Evolutionary conservation across 2,888 invertebrate species (phyloP), one percentile per base, ranked within the genome.

Genomic region (Leucophenga montana): DNA sequence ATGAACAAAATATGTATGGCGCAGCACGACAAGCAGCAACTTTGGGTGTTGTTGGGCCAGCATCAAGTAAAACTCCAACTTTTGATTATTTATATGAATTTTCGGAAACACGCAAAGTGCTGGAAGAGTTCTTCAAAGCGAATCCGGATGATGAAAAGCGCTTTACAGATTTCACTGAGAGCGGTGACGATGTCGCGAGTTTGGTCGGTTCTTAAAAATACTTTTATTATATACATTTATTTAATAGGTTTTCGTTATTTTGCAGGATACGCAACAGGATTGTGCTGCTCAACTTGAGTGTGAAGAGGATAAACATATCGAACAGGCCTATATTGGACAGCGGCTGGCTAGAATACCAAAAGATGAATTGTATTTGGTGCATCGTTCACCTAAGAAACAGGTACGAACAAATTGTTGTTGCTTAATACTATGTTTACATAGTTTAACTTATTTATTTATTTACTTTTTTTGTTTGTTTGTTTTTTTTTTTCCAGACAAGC

Each of bases 51-150:
- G 8, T 18, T 11, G 54, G 54, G 8, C n/a, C n/a, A 31, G 39
- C 39, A 14, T n/a, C 59, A 33, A 75, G 83, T 11, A 86, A 83
- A 70, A 90, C 90, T 39, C 90, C 94, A 18, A 94, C 95, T 3
- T 95, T 95, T 87, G 95, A 96, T 90, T 96, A 96, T 89, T 89
- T 96, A 74, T 96, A 96, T 88, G 97, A 97, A 89, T 96, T 96
- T 89, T 96, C 96, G 0, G 96, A 97, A 89, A 97, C 97, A 27
- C 91, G 96, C 77, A 96, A 96, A 90, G 96, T 97, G 61, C 90
- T 97, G 56, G 96, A 97, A 86, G 96, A 97, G 89, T 97, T 97
- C 90, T 97, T 96, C 90, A 93, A 95, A 86, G 94, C 94, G 83
- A 92, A 92, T 84, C 91, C 92, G 71, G 92, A 91, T 20, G 88